Percentiles rank a stretch among this genome's conserved stretches.
phyloP scores from a whole-genome alignment of 2,797 vertebrate species.

The Phoxinus dragarum region DNA sequence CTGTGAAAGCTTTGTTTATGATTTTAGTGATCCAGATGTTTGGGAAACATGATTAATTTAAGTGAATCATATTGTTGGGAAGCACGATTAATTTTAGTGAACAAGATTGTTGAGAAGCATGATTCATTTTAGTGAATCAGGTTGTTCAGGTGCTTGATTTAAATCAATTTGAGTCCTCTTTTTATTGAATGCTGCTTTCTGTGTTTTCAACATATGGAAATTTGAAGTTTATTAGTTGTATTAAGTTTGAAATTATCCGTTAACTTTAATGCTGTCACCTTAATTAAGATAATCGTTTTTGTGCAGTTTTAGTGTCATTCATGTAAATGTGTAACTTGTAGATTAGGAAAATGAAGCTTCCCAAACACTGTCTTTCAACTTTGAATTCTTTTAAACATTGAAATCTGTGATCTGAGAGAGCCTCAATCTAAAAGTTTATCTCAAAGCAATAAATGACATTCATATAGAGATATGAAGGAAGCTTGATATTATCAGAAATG shows the following conservation, averaged over 20 bases:
- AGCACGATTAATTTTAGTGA: background rate
- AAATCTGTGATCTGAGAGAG: constrained; percentile 2
- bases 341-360: background rate
- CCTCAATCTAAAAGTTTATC: constrained; percentile 6
- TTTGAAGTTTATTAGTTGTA: background rate
- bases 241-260: no score
- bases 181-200: no score
- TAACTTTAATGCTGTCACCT: background rate
- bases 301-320: background rate
- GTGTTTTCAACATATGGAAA: background rate
- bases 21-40: no score
- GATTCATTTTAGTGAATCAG: background rate
- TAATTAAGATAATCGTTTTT: background rate
- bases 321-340: background rate
- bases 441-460: constrained; percentile 24
- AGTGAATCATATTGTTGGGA: background rate
- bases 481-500: background rate
- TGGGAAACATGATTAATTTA: no score
- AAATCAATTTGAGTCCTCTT: no score
- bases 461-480: background rate
- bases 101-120: background rate
- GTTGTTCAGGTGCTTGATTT: background rate
- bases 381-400: background rate
- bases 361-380: background rate
- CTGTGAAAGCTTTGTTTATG: no score